Conservation (phyloP, 2,797 vertebrate genomes). For the Labroides dimidiatus region DNA sequence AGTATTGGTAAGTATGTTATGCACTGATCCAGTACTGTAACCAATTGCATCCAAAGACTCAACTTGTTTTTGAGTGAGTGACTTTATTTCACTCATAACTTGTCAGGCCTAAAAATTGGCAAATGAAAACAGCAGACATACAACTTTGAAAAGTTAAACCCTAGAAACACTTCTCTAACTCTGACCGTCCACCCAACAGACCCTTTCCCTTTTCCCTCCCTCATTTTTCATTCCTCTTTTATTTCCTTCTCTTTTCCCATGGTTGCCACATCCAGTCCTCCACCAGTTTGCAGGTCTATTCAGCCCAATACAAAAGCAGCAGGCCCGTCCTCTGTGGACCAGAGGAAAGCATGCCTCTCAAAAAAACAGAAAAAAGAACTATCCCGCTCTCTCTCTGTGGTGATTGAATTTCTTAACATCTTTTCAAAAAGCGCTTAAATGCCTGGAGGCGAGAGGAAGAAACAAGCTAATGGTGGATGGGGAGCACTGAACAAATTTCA, state of each 20-base stretch:
- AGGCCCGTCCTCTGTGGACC: constrained; percentile 96
- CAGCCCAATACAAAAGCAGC: constrained; percentile 97
- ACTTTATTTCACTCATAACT: constrained; percentile 27
- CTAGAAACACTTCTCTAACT: constrained; percentile 58
- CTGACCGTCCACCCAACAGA: constrained; percentile 67
- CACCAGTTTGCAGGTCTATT: constrained; percentile 89
- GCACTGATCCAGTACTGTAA: too few relatives aligned
- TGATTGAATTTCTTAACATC: constrained; percentile 99
- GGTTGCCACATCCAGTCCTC: constrained; percentile 77
- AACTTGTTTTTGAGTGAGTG: neutral
- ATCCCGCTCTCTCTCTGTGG: constrained; percentile 94
- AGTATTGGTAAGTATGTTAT: neutral
- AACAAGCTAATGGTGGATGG: constrained; percentile 99
- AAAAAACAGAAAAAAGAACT: constrained; percentile 74
- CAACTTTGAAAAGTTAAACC: constrained; percentile 75
- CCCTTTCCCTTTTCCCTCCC: constrained; percentile 62
- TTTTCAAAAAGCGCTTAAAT: constrained; percentile 99
- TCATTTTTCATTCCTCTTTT: constrained; percentile 81
- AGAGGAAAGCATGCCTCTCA: constrained; percentile 93
- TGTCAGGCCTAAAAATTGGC: constrained; percentile 45
- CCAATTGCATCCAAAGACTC: neutral
- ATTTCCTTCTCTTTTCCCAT: constrained; percentile 79
- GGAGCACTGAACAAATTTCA: constrained; percentile 99
- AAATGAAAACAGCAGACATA: constrained; percentile 59
- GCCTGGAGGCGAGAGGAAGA: constrained; percentile 99